Evolutionary conservation across 2,113 vertebrate genomes (phyloP), one percentile per base, ranked within the genome.

Genomic region (Peucedramus taeniatus): DNA sequence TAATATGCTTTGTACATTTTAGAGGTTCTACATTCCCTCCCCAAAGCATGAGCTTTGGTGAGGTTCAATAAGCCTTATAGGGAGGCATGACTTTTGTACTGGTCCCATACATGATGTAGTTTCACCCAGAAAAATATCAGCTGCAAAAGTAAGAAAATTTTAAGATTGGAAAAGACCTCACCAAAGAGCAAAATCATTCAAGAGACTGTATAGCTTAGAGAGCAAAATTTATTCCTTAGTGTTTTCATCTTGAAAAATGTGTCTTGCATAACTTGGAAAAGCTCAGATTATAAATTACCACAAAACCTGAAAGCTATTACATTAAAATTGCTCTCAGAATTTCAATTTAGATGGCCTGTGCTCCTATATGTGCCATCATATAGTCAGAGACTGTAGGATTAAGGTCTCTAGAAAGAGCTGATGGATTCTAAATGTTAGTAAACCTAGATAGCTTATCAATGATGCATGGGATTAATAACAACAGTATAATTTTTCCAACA

Each of bases 1-100:
- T 63, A 70, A 33, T 4, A 5, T 15, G 1, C 5, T 39, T 59
- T 45, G 13, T 35, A 6, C 11, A 6, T 19, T 2, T n/a, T 31
- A 27, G 33, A 20, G 2, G 1, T 39, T 27, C 10, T 47, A 28
- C 4, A 31, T n/a, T 5, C 13, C 3, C 19, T 44, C 7, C 23
- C 37, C 12, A 57, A 91, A 57, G 4, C 16, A 54, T 47, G 24
- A 45, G 6, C 5, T 88, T 59, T 42, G 8, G 3, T 63, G 24
- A 51, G 3, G 10, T 63, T 92, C 42, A 50, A 2, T 45, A 66
- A 63, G 15, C 7, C 16, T 66, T 16, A 9, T 0, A 24, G 27
- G 6, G 13, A 7, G 40, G 11, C 1, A 10, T 10, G 3, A 7
- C 8, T 18, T 94, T 88, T 86, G 6, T 45, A 15, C 16, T 66